A percentile compares a stretch with the other conserved stretches of the same genome.
These are phyloP conservation scores for Sebastes diploproa DNA, from an alignment of 2,797 vertebrate genomes.

Conservation along the genomic window DNA sequence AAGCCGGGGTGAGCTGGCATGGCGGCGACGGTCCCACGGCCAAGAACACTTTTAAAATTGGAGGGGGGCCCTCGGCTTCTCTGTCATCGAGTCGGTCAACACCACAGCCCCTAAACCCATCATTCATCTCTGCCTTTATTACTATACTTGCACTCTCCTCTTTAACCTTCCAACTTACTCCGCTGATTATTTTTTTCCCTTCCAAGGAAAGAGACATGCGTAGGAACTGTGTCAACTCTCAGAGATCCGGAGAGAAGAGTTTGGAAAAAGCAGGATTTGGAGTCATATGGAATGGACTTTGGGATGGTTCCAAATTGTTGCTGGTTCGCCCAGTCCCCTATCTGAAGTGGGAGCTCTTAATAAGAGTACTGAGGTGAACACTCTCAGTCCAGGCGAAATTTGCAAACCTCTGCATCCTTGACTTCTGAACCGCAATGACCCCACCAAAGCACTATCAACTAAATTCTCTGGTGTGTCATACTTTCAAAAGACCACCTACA, in stretches of 20 bases:
- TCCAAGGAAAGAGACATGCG: slow-evolving; percentile 33
- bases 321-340: neutral
- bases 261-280: slow-evolving; percentile 10
- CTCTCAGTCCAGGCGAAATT: neutral
- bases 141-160: slow-evolving; percentile 57
- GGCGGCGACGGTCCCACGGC: slow-evolving; percentile 57
- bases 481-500: slow-evolving; percentile 33
- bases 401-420: slow-evolving; percentile 14
- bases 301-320: neutral
- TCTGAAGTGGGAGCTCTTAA: slow-evolving; percentile 4
- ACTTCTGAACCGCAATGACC: slow-evolving; percentile 20
- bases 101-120: slow-evolving; percentile 68
- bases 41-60: slow-evolving; percentile 76
- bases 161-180: slow-evolving; percentile 58
- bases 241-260: neutral
- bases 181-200: slow-evolving; percentile 29
- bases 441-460: slow-evolving; percentile 11
- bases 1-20: slow-evolving; percentile 65
- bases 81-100: slow-evolving; percentile 74
- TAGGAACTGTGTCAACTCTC: slow-evolving; percentile 7
- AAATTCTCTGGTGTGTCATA: slow-evolving; percentile 25
- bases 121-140: slow-evolving; percentile 76
- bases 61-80: slow-evolving; percentile 63
- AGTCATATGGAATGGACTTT: slow-evolving; percentile 1
- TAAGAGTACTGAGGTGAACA: neutral